Evolutionary conservation across 2,888 invertebrate species (phyloP).

Genomic region (Drosophila eohydei): DNA sequence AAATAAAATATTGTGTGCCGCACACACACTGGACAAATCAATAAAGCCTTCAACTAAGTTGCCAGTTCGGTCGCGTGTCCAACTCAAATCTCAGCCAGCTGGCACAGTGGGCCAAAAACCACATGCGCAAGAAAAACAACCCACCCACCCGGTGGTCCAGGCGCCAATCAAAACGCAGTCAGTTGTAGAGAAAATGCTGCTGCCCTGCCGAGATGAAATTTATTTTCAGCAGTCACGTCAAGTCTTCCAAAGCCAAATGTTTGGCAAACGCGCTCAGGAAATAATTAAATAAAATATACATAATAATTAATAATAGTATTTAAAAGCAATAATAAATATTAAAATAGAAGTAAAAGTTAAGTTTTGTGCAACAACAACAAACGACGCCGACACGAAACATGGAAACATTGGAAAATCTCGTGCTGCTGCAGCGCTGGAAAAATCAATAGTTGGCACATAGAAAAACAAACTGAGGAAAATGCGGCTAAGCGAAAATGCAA

Average conservation of each 20-base stretch:
- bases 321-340: background rate
- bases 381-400: background rate
- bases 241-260: conserved; percentile 82
- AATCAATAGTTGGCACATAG: conserved; percentile 61
- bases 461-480: conserved; percentile 29
- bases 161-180: conserved; percentile 52
- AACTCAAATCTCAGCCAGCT: conserved; percentile 63
- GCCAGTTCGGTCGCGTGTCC: conserved; percentile 33
- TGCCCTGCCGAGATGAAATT: conserved; percentile 65
- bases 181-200: conserved; percentile 73
- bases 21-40: conserved; percentile 59
- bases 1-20: conserved; percentile 45
- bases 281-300: conserved; percentile 24
- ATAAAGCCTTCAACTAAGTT: conserved; percentile 54
- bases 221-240: conserved; percentile 80
- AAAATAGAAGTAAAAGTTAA: conserved; percentile 14
- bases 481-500: conserved; percentile 29
- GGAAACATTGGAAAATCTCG: background rate
- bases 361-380: conserved; percentile 19
- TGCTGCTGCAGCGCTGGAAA: conserved; percentile 46
- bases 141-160: conserved; percentile 12
- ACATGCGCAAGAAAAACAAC: conserved; percentile 49
- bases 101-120: conserved; percentile 33
- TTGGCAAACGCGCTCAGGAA: conserved; percentile 61
- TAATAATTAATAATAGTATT: conserved; percentile 13